Evolutionary conservation across 2,113 vertebrate species (phyloP), one percentile per base, ranked within the genome.

Genomic region (Phoxinus phoxinus): DNA sequence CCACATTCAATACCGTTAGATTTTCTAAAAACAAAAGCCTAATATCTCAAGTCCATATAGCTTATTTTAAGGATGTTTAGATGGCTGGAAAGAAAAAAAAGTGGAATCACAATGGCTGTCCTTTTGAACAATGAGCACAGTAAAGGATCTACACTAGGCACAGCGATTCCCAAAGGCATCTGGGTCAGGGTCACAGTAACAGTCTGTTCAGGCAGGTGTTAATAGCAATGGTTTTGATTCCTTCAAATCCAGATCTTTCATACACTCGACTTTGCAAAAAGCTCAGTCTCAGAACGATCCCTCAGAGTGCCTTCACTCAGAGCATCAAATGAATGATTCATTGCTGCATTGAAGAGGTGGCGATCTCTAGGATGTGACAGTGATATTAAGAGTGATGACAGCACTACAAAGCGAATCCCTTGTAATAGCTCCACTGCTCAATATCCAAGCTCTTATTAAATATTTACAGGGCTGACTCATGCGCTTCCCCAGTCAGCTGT

Each of bases 391-490:
- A 84, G 85, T 48, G 75, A 82, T n/a, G 61, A 84, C 53, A 72
- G 71, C 77, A 61, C 85, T 53, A 82, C 82, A 83, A 87, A 88
- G 83, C 67, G n/a, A 58, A 85, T 79, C 81, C 19, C 56, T 65
- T 67, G 72, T 87, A 89, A 79, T 86, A 89, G 73, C 71, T 77
- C 51, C 37, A 51, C 58, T 77, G 74, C 69, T 89, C 84, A 84
- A 87, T 89, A 86, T 67, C 75, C 46, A 81, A 81, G 86, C 76
- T 87, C 74, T 77, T 84, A 86, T 87, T 73, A 86, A 89, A 89
- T 87, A 87, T 87, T 89, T 78, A 89, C 74, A 69, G 87, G 59
- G n/a, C 78, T 86, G 88, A 89, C 86, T 89, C 88, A 84, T 86
- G 15, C 59, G 69, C 76, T 32, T 11, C 61, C 63, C 51, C 30